Conservation (phyloP, 2,113 vertebrate species). For the Sinocyclocheilus grahami region DNA sequence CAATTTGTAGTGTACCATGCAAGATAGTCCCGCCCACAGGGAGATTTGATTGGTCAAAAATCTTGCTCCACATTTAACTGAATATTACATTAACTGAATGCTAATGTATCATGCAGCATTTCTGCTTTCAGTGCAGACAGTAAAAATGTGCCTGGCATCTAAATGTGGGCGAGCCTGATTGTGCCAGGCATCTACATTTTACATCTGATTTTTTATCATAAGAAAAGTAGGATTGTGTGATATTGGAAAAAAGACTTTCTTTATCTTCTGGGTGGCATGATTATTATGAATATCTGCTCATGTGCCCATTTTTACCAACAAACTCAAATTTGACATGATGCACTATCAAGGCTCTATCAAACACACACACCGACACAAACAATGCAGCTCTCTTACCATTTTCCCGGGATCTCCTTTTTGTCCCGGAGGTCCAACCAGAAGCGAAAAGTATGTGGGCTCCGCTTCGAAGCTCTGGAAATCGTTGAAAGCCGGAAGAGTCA, state of each 20-base stretch:
- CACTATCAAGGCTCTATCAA: background rate
- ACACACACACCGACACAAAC: background rate
- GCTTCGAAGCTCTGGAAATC: constrained; percentile 79
- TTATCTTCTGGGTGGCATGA: background rate
- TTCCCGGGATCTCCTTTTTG: constrained; percentile 87
- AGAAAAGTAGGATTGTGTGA: background rate
- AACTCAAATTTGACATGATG: background rate
- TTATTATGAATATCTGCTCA: background rate
- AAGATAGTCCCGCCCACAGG: background rate
- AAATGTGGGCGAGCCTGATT: no score
- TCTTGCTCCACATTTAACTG: background rate
- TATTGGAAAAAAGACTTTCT: background rate
- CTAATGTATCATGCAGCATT: background rate
- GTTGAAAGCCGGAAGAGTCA: constrained; percentile 75
- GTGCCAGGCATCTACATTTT: no score
- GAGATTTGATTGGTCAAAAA: background rate
- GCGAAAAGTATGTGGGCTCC: constrained; percentile 79
- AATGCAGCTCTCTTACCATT: constrained; percentile 75
- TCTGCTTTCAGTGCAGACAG: background rate
- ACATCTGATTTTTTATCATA: background rate
- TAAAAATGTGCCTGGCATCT: background rate
- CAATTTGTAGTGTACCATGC: background rate
- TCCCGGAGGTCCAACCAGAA: constrained; percentile 79
- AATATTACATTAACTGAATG: background rate
- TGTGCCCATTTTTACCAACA: background rate